Conservation (phyloP, 2,113 vertebrate species). For the Pygoscelis adeliae region DNA sequence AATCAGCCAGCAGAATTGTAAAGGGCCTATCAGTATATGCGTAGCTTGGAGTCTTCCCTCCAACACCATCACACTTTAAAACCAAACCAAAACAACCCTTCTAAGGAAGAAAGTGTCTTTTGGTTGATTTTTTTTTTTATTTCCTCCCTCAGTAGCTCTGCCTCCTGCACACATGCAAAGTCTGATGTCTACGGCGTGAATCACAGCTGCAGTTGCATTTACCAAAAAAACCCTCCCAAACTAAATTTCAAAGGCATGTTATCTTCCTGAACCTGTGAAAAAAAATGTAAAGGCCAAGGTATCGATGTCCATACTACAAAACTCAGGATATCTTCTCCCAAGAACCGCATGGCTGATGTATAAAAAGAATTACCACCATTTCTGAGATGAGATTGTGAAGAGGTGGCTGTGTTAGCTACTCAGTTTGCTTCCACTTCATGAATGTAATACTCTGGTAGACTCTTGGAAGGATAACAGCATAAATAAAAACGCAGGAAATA, state of each 20-base stretch:
- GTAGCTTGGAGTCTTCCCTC: background rate
- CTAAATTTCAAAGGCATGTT: background rate
- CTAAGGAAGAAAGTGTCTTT: background rate
- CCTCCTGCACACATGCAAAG: background rate
- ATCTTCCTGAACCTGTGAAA: background rate
- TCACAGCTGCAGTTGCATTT: background rate
- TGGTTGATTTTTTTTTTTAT: background rate
- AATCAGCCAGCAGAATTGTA: background rate
- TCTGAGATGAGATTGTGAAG: background rate
- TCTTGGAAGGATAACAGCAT: background rate
- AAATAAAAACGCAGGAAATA: background rate
- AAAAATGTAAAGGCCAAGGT: background rate
- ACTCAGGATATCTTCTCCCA: background rate
- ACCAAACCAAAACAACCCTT: background rate
- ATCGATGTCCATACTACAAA: background rate
- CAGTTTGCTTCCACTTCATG: background rate
- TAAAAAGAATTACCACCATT: background rate
- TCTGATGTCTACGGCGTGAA: background rate
- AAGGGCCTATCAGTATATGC: background rate
- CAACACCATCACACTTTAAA: background rate
- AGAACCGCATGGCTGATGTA: background rate
- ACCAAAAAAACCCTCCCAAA: background rate
- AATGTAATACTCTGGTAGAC: background rate
- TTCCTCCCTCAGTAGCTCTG: background rate
- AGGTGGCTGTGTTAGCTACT: background rate